Evolutionary conservation across 1,140 invertebrate species (phyloP).

Genomic region (Tetragonula clypearis): DNA sequence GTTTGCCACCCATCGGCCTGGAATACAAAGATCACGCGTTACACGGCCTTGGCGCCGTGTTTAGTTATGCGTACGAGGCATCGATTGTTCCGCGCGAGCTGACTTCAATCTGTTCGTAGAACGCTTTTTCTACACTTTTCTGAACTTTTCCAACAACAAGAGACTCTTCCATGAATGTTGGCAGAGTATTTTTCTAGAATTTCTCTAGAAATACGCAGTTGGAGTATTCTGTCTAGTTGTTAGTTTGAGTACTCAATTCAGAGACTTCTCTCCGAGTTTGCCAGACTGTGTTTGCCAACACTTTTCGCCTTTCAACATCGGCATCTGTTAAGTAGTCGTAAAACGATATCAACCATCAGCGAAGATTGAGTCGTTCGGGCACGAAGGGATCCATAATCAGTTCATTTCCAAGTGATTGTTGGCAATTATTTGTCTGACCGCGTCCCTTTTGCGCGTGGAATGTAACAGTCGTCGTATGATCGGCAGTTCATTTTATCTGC

Average conservation of each 20-base stretch:
- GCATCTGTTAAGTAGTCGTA: background rate
- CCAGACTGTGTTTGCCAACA: no score
- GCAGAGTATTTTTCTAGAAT: no score
- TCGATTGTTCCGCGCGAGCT: background rate
- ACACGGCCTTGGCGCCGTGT: conserved; percentile 7
- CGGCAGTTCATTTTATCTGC: conserved; percentile 9
- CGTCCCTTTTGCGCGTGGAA: background rate
- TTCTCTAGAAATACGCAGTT: no score
- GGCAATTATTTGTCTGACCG: background rate
- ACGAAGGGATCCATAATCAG: conserved; percentile 6
- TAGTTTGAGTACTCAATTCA: no score
- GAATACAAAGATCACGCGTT: background rate
- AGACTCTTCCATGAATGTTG: no score
- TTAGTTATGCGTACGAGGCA: background rate
- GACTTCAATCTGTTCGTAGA: background rate
- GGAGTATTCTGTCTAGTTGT: no score
- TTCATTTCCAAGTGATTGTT: background rate
- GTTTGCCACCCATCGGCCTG: background rate
- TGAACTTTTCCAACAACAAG: no score
- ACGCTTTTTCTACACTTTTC: background rate
- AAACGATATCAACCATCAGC: background rate
- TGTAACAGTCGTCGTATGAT: background rate
- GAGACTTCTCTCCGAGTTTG: background rate
- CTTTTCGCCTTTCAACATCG: background rate
- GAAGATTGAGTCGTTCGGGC: conserved; percentile 21